Evolutionary conservation across 1,140 invertebrate species (phyloP).

Genomic region (Panagrolaimus sp.): DNA sequence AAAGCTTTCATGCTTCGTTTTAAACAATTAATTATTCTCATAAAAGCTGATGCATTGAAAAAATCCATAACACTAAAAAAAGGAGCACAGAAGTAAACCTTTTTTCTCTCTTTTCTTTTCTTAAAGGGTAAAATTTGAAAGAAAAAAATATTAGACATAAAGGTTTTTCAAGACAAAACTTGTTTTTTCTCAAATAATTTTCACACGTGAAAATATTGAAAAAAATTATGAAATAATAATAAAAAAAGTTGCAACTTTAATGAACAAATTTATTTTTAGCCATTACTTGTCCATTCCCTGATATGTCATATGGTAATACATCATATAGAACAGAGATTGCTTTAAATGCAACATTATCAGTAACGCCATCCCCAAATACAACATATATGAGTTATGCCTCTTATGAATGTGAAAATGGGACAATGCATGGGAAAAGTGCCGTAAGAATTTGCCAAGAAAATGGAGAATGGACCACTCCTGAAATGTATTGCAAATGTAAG

Average conservation of each 20-base stretch:
- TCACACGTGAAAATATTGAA: too few relatives aligned
- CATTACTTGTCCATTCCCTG: background rate
- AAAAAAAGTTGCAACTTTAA: background rate
- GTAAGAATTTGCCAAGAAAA: constrained; percentile 14
- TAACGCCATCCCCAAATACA: background rate
- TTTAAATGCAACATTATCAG: background rate
- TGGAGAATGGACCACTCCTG: constrained; percentile 23
- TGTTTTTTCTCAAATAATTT: too few relatives aligned
- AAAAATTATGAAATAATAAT: too few relatives aligned
- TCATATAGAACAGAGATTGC: constrained; percentile 3
- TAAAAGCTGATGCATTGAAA: too few relatives aligned
- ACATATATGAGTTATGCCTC: background rate
- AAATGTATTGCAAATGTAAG: constrained; percentile 23
- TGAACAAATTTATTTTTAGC: background rate
- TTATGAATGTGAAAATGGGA: background rate
- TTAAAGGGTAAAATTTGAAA: too few relatives aligned
- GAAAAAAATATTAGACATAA: too few relatives aligned
- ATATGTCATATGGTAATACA: background rate
- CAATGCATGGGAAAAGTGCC: constrained; percentile 14
- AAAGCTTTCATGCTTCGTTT: too few relatives aligned
- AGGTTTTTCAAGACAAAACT: too few relatives aligned
- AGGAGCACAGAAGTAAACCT: too few relatives aligned
- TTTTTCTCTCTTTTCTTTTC: too few relatives aligned
- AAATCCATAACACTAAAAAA: too few relatives aligned
- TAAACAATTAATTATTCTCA: too few relatives aligned